These are phyloP conservation scores for Steatornis caripensis DNA, from an alignment of 2,113 vertebrate genomes.

Conservation along the genomic window DNA sequence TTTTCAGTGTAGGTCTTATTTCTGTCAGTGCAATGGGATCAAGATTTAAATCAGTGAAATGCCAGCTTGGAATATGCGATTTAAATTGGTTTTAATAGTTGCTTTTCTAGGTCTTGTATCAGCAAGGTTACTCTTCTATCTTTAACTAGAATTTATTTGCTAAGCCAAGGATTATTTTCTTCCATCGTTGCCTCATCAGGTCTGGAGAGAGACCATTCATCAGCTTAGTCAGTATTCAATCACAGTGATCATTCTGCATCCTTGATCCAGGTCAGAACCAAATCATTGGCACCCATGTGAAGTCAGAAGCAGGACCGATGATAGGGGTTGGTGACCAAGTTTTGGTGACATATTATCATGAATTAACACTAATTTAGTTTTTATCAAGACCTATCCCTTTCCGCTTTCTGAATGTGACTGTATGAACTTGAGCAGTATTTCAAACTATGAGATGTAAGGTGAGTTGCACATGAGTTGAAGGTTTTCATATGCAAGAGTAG, in stretches of 20 bases:
- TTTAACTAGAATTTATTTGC: background rate
- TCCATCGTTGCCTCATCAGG: background rate
- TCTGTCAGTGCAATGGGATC: background rate
- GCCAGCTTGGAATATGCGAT: background rate
- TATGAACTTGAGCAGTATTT: background rate
- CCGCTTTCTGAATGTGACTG: background rate
- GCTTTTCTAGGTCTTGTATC: background rate
- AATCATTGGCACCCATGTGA: background rate
- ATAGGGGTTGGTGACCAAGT: background rate
- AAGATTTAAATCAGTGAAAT: background rate
- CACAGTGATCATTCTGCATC: background rate
- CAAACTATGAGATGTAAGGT: background rate
- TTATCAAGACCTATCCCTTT: background rate
- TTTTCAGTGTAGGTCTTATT: background rate
- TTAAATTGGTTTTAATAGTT: background rate
- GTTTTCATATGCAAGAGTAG: background rate
- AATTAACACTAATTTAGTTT: background rate
- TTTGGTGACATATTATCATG: background rate
- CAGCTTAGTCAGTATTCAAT: background rate
- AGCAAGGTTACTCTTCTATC: background rate
- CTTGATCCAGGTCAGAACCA: background rate
- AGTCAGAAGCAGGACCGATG: background rate
- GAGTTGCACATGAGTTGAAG: rapidly evolving
- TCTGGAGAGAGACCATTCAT: background rate
- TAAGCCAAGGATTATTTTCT: background rate